A percentile compares a stretch with the other conserved stretches of the same genome.
phyloP scores from a whole-genome alignment of 2,888 invertebrate genomes.

The Empis stercorea region DNA sequence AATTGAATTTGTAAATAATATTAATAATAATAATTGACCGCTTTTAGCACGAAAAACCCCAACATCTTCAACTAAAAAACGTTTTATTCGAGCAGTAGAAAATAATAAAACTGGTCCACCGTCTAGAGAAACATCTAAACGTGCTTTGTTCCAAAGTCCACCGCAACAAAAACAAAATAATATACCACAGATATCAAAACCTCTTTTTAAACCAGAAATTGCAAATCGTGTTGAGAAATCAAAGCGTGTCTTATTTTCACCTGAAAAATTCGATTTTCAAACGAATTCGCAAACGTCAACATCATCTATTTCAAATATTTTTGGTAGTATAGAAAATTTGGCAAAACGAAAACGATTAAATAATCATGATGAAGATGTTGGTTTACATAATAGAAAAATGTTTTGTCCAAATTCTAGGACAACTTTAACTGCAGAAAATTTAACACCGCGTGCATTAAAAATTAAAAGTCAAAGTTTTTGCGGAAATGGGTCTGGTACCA shows the following conservation, averaged over 20 bases:
- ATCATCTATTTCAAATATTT: background rate
- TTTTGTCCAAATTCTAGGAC: background rate
- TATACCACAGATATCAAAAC: conserved; percentile 19
- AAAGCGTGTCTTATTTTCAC: conserved; percentile 55
- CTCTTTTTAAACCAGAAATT: conserved; percentile 31
- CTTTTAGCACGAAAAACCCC: conserved; percentile 28
- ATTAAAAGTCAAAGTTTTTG: conserved; percentile 36
- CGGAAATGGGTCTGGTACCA: conserved; percentile 28
- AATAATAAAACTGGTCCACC: conserved; percentile 15
- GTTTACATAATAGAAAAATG: conserved; percentile 10
- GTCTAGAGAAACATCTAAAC: conserved; percentile 48
- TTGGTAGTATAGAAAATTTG: background rate
- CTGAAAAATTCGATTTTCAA: conserved; percentile 29
- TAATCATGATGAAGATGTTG: conserved; percentile 22
- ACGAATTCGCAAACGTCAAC: conserved; percentile 2
- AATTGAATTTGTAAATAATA: too few species aligned
- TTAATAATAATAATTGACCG: too few species aligned
- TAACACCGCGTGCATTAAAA: conserved; percentile 30
- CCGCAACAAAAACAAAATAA: conserved; percentile 30
- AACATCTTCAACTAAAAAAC: conserved; percentile 28
- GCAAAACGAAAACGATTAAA: conserved; percentile 4
- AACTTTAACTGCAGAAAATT: background rate
- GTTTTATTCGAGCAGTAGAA: conserved; percentile 3
- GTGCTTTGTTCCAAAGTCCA: conserved; percentile 65
- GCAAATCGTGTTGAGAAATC: conserved; percentile 44